Evolutionary conservation across 23 tunicate species (phyloP).

Genomic region (Phallusia fumigata): DNA sequence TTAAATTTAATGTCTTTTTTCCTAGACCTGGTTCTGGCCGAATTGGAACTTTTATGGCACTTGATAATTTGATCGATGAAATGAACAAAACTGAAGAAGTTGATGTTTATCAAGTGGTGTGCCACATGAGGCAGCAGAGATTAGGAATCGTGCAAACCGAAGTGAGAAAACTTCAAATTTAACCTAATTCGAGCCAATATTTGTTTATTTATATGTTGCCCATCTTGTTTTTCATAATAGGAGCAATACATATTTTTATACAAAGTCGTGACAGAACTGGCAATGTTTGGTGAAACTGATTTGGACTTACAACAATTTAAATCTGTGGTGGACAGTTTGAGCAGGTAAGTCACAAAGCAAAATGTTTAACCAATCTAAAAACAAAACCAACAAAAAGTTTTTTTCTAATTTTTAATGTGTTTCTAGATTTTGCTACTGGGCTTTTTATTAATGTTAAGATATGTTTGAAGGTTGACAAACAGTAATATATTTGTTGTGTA

Average conservation of each 20-base stretch:
- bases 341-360: neutral
- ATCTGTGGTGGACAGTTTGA: neutral
- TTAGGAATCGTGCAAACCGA: slow-evolving; percentile 38
- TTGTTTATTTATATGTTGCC: too few relatives aligned
- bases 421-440: too few relatives aligned
- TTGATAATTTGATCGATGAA: slow-evolving; percentile 44
- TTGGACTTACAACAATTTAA: neutral
- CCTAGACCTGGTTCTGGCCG: slow-evolving; percentile 68
- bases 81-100: slow-evolving; percentile 14
- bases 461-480: too few relatives aligned
- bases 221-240: neutral
- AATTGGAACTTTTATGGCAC: slow-evolving; percentile 55
- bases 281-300: slow-evolving; percentile 46
- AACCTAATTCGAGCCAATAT: too few relatives aligned
- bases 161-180: too few relatives aligned
- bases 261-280: slow-evolving; percentile 31
- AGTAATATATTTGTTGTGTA: too few relatives aligned
- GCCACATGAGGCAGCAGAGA: slow-evolving; percentile 50
- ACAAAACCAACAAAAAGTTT: too few relatives aligned
- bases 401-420: neutral
- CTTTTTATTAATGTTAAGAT: too few relatives aligned
- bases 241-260: slow-evolving; percentile 44
- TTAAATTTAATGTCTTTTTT: neutral
- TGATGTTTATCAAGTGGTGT: slow-evolving; percentile 35
- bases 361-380: too few relatives aligned